Percentiles rank a stretch among this genome's conserved stretches.
phyloP scores from a whole-genome alignment of 2,113 vertebrate species.

The Urocynchramus pylzowi region DNA sequence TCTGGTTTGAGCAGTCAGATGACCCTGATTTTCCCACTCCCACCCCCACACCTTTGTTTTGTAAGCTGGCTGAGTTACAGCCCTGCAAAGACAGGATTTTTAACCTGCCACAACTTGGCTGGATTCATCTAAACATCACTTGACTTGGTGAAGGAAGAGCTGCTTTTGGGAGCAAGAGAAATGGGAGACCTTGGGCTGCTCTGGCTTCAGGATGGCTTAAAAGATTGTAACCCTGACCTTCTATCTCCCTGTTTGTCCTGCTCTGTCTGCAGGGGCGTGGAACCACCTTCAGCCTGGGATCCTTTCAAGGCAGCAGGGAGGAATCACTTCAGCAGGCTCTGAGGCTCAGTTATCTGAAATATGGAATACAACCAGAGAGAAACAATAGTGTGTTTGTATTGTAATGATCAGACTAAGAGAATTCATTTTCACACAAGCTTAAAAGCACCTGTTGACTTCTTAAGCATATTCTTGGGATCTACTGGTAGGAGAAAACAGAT shows the following conservation, averaged over 20 bases:
- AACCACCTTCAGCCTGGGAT: neutral
- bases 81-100: neutral
- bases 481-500: neutral
- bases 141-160: neutral
- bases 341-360: neutral
- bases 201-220: neutral
- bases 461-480: neutral
- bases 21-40: neutral
- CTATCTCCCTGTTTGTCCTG: rapidly evolving
- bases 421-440: neutral
- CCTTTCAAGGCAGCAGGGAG: neutral
- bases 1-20: neutral
- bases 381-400: neutral
- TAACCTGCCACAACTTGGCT: neutral
- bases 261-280: rapidly evolving
- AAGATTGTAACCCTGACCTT: neutral
- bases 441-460: neutral
- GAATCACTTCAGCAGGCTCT: neutral
- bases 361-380: neutral
- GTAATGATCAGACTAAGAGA: neutral
- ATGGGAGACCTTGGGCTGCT: neutral
- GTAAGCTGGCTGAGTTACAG: neutral
- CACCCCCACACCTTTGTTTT: neutral
- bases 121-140: neutral
- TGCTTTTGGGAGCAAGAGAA: neutral